phyloP scores from a whole-genome alignment of 2,888 invertebrate species.

The Ceriagrion tenellum region DNA sequence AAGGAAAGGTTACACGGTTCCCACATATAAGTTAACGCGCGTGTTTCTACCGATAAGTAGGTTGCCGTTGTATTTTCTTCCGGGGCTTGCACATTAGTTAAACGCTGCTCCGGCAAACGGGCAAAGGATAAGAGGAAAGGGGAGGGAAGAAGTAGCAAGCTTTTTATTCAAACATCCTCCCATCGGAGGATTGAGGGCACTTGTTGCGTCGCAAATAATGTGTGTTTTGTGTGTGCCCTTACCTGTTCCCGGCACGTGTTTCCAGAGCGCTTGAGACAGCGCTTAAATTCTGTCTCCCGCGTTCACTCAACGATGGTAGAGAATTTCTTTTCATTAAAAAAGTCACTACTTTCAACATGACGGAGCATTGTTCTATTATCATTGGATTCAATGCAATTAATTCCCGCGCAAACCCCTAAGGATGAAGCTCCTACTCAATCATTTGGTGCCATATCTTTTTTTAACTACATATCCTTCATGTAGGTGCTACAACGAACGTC shows the following conservation, averaged over 20 bases:
- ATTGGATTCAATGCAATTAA: background rate
- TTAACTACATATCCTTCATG: background rate
- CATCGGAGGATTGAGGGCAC: background rate
- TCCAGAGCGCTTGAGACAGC: background rate
- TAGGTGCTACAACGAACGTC: too few relatives aligned
- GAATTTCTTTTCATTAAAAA: background rate
- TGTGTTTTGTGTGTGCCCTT: background rate
- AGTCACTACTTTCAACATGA: background rate
- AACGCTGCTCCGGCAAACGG: background rate
- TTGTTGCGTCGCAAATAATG: slow-evolving; percentile 41
- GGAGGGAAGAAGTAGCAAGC: background rate
- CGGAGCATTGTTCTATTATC: background rate
- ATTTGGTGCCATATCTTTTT: background rate
- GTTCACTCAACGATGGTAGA: background rate
- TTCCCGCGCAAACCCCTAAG: background rate
- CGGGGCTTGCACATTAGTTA: background rate
- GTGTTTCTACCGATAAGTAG: background rate
- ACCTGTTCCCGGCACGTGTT: background rate
- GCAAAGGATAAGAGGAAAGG: background rate
- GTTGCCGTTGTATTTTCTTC: background rate
- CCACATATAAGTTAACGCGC: background rate
- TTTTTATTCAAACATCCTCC: slow-evolving; percentile 12
- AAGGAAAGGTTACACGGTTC: background rate
- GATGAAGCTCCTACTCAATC: background rate
- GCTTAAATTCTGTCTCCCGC: background rate